These are phyloP conservation scores for Scolanthus callimorphus DNA, from an alignment of 92 coral and sea anemone species.

Conservation along the genomic window DNA sequence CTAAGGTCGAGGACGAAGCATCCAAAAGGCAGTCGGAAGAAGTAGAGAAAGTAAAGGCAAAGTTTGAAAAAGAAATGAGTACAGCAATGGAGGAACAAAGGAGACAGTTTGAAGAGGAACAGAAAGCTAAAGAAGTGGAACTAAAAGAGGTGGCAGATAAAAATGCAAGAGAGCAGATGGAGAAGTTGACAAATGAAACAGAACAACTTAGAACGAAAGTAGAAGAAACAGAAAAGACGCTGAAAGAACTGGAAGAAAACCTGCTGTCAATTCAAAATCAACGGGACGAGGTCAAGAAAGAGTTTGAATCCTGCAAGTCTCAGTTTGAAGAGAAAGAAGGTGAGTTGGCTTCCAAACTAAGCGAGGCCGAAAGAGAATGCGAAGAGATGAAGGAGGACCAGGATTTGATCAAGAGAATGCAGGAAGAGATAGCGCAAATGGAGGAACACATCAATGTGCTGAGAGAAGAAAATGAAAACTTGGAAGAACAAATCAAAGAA, in stretches of 20 bases:
- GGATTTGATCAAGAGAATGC: conserved; percentile 20
- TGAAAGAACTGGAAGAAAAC: conserved; percentile 23
- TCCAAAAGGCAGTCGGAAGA: conserved; percentile 3
- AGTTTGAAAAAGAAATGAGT: conserved; percentile 5
- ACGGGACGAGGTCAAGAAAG: conserved; percentile 16
- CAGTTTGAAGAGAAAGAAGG: conserved; percentile 34
- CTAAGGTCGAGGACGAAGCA: background rate
- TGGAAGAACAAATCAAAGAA: conserved; percentile 55
- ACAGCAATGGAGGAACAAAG: conserved; percentile 25
- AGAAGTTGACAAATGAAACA: conserved; percentile 9
- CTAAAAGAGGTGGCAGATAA: conserved; percentile 11
- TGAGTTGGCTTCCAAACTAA: conserved; percentile 27
- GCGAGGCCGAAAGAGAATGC: conserved; percentile 49
- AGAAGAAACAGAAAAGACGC: conserved; percentile 19
- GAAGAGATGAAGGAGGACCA: conserved; percentile 51
- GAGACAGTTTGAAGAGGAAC: conserved; percentile 5
- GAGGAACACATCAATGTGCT: conserved; percentile 31
- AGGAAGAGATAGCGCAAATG: conserved; percentile 25
- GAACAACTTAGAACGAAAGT: conserved; percentile 21
- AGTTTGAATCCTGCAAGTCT: conserved; percentile 12
- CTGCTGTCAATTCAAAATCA: conserved; percentile 19
- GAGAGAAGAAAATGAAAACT: conserved; percentile 27
- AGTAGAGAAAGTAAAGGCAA: conserved; percentile 23
- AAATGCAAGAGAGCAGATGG: conserved; percentile 2
- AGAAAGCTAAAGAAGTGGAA: conserved; percentile 5